A percentile compares a stretch with the other conserved stretches of the same genome.
These are phyloP conservation scores for Frankliniella intonsa DNA, from an alignment of 2,888 invertebrate genomes.

Conservation along the genomic window DNA sequence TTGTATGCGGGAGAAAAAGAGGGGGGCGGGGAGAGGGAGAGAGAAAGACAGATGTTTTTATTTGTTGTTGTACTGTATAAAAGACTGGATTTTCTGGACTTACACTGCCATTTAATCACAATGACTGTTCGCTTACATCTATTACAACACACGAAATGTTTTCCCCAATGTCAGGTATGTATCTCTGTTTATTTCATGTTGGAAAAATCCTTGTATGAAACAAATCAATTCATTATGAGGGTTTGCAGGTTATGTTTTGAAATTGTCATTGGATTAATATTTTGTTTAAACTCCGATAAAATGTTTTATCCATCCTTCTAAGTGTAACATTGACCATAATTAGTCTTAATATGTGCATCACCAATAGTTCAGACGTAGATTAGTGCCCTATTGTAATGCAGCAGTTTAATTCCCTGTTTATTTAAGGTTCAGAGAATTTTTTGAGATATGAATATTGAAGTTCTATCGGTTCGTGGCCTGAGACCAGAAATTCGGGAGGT, in stretches of 20 bases:
- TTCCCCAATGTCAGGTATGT: not conserved
- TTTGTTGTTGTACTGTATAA: not conserved
- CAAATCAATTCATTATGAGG: not conserved
- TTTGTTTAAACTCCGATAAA: not conserved
- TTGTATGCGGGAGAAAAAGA: not conserved
- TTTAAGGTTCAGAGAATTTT: not conserved
- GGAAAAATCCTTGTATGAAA: not conserved
- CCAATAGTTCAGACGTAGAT: not conserved
- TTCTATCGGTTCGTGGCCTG: conserved; percentile 3
- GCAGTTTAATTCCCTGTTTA: not conserved
- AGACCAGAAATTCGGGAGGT: not conserved
- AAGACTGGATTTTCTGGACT: not conserved
- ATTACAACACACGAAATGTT: not conserved
- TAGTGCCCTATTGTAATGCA: not conserved
- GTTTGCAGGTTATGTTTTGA: not conserved
- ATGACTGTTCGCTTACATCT: not conserved
- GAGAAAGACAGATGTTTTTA: not conserved
- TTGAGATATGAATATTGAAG: not conserved
- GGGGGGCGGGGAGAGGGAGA: not conserved
- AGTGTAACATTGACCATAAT: not conserved
- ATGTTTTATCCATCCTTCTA: not conserved
- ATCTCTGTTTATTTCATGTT: not conserved
- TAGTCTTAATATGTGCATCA: not conserved
- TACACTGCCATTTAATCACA: not conserved
- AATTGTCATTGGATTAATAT: not conserved